Evolutionary conservation across 2,113 vertebrate species (phyloP).

Genomic region (Accipiter virgatus): DNA sequence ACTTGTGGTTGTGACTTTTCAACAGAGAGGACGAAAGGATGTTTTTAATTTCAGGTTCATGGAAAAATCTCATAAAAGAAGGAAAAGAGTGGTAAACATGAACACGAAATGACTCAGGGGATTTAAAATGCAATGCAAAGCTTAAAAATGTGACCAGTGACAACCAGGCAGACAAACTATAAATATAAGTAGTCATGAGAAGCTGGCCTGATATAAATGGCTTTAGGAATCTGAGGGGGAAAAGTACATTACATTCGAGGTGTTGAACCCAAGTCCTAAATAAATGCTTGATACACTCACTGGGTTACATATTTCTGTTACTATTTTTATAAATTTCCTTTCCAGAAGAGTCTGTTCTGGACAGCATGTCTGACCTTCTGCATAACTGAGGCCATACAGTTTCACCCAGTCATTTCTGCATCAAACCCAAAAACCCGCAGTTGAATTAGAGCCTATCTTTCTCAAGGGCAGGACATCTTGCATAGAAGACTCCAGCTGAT

Average conservation of each 20-base stretch:
- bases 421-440: not conserved
- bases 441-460: not conserved
- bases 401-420: not conserved
- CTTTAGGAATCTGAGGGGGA: not conserved
- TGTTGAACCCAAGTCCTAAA: constrained; percentile 22
- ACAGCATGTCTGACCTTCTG: not conserved
- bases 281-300: not conserved
- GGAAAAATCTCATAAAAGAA: constrained; percentile 49
- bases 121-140: constrained; percentile 41
- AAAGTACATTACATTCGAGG: not conserved
- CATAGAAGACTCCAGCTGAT: not conserved
- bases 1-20: constrained; percentile 43
- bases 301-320: not conserved
- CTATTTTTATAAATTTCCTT: constrained; percentile 9
- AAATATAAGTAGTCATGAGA: constrained; percentile 38
- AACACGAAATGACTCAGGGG: constrained; percentile 2
- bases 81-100: constrained; percentile 45
- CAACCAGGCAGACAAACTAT: constrained; percentile 26
- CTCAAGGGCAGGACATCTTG: not conserved
- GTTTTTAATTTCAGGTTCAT: constrained; percentile 49
- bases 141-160: constrained; percentile 24
- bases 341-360: not conserved
- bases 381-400: not conserved
- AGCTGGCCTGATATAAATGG: constrained; percentile 1
- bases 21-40: constrained; percentile 8